Base-by-base conservation (phyloP, 2,888 invertebrate species). In the Gryllus longicercus region DNA sequence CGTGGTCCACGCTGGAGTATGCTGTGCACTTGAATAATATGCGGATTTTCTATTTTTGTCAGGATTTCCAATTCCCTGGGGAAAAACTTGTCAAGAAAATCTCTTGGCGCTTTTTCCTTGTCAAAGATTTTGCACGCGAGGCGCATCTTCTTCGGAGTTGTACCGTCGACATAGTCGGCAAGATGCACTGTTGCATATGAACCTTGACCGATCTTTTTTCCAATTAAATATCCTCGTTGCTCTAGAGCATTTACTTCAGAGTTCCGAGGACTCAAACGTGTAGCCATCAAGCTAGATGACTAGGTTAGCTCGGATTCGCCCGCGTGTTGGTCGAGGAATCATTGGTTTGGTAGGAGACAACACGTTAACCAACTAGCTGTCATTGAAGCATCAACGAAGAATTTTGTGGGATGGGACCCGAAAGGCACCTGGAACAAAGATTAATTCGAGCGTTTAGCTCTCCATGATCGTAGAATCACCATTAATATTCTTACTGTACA, bases 81-180 rank as follows among this genome's bases (percentile, higher is more conserved):
- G 85, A 97, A 95, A 88, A 98, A 98, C 88, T 96, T 96, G 84
- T 94, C 93, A 84, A 96, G 90, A 88, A 96, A 97, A 88, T 97
- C 96, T 82, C 91, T 89, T 12, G 96, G 96, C 77, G 96, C 96
- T 87, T 95, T 95, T 84, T 93, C 93, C 85, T 95, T 95, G 86
- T 96, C 95, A 85, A 97, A 96, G 85, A 97, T 95, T 88, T 97
- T 97, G 87, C 95, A 96, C 49, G 95, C 96, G 81, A 96, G 89
- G 85, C 92, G 92, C 89, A 94, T 92, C 84, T 91, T 92, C 86
- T 92, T 93, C 50, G 91, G 90, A 82, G 91, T 93, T 81, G 90
- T 89, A 51, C 91, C 91, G 87, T 95, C 94, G 84, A 92, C 91
- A 88, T 93, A 93, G 86, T 95, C 92, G 85, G 96, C 95, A 83